Evolutionary conservation across 23 tunicate genomes (phyloP), one percentile per base, ranked within the genome.

Genomic region (Botrylloides violaceus): DNA sequence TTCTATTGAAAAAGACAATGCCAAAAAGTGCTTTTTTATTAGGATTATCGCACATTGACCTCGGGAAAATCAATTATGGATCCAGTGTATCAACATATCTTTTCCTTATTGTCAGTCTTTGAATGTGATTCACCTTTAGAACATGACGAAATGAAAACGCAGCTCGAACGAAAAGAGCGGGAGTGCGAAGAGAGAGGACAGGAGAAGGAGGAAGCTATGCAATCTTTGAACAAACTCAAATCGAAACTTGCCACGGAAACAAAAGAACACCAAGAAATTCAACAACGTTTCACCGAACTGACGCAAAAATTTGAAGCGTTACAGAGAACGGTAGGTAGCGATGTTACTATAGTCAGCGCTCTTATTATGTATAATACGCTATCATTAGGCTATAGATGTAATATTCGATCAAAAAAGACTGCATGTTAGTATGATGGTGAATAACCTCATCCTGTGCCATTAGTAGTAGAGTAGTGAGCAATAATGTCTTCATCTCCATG

Each of bases 171-270:
- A 0, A 90, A 90, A 66, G 97, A 90, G 36, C 55, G 97, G 22
- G 97, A 90, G 70, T 90, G 97, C 53, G 90, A 73, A 35, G 90
- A 84, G 61, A 82, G 78, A 36, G 57, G 34, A 7, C 75, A 83
- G 61, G 97, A 90, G 75, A 83, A 90, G 66, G 97, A 90, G 61
- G 97, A 83, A 24, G 48, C 85, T 58, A 90, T 90, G 97, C 66
- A 79, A 43, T 77, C 97, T 27, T 62, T 90, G 56, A 90, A 83
- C 85, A 83, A 84, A 70, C 73, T 90, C 38, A 90, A 90, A 56
- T 66, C 64, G 1, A 90, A 90, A 64, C 72, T 83, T 26, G 97
- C 82, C 36, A 50, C 82, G 1, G 90, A 79, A 34, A 63, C 85
- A 34, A 75, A 83, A 36, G 90, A 79, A 24, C 77, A 72, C 23